A percentile compares a stretch with the other conserved stretches of the same genome.
Evolutionary conservation across 2,113 vertebrate species (phyloP).

Genomic region (Myocastor coypus): DNA sequence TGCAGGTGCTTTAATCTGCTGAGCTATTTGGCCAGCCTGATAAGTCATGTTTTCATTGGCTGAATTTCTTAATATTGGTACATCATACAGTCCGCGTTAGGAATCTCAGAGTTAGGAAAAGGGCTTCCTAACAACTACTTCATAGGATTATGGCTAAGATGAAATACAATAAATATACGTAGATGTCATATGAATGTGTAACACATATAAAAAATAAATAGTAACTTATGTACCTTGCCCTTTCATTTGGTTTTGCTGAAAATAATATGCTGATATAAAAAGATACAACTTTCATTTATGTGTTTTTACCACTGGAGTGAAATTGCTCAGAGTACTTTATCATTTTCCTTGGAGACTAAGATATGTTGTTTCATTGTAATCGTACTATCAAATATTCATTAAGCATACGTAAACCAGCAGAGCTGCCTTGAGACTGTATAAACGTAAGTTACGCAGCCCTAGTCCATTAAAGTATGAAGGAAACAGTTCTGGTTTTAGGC

Average conservation of each 20-base stretch:
- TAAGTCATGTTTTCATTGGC: background rate
- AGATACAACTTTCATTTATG: background rate
- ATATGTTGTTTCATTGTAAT: background rate
- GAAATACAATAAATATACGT: constrained; percentile 7
- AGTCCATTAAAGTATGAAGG: constrained; percentile 63
- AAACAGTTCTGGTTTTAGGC: constrained; percentile 44
- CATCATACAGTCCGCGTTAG: background rate
- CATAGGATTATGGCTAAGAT: background rate
- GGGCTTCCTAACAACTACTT: background rate
- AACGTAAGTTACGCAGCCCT: constrained; percentile 59
- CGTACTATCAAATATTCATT: constrained; percentile 43
- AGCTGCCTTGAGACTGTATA: background rate
- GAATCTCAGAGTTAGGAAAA: constrained; percentile 9
- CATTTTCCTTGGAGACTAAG: background rate
- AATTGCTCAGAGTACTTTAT: constrained; percentile 11
- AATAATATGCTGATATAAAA: background rate
- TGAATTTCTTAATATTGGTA: background rate
- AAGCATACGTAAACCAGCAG: background rate
- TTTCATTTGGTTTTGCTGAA: constrained; percentile 41
- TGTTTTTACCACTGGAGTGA: constrained; percentile 4
- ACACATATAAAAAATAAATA: background rate
- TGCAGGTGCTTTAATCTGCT: too few relatives aligned
- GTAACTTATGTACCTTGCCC: background rate
- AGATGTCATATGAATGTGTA: background rate
- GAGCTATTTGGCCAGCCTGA: background rate